Evolutionary conservation across 2,888 invertebrate genomes (phyloP).

Genomic region (Drosophila leonis): DNA sequence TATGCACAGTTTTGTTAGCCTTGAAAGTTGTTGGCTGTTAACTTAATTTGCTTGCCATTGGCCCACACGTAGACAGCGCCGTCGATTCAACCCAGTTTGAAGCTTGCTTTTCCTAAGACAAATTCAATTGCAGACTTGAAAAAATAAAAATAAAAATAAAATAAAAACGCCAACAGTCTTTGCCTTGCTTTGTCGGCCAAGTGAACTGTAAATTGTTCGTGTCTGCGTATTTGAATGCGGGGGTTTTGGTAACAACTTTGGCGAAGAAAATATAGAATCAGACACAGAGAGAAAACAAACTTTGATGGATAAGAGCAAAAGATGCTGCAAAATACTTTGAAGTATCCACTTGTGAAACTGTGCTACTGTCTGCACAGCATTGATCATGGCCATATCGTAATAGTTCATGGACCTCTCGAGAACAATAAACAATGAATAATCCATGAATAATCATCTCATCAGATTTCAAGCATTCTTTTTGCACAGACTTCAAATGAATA

Average conservation of each 20-base stretch:
- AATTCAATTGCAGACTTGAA: constrained; percentile 27
- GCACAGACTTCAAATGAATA: background rate
- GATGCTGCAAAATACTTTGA: constrained; percentile 42
- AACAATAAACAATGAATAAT: constrained; percentile 40
- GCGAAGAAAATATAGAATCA: background rate
- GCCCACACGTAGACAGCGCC: constrained; percentile 33
- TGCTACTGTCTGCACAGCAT: constrained; percentile 35
- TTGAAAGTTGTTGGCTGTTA: constrained; percentile 36
- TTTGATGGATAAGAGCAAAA: constrained; percentile 10
- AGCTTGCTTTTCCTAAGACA: constrained; percentile 21
- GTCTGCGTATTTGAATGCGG: constrained; percentile 16
- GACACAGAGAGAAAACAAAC: background rate
- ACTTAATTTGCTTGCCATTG: constrained; percentile 47
- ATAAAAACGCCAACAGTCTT: constrained; percentile 13
- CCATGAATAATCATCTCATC: constrained; percentile 21
- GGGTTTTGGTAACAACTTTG: constrained; percentile 9
- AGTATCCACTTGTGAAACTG: constrained; percentile 32
- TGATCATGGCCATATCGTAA: constrained; percentile 2
- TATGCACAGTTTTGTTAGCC: constrained; percentile 32
- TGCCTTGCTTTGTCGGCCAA: constrained; percentile 7
- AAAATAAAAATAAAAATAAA: background rate
- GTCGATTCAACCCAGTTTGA: constrained; percentile 45
- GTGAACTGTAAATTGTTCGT: constrained; percentile 3
- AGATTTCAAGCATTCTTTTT: background rate
- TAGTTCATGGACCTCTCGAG: constrained; percentile 37